phyloP scores from a whole-genome alignment of 2,797 vertebrate species.

The Leptatherina wallacei region DNA sequence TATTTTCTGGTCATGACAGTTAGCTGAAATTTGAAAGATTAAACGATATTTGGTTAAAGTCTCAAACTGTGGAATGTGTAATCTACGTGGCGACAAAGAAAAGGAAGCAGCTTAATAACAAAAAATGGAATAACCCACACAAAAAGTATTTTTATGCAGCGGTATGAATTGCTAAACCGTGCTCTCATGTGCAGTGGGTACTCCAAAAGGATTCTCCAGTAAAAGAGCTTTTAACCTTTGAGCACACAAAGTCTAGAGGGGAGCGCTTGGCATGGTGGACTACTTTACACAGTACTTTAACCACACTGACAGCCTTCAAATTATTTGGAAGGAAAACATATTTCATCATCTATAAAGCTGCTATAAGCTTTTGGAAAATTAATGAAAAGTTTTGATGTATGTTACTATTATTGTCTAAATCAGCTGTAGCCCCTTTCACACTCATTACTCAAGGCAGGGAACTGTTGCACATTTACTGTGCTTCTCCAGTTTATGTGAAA shows the following conservation, averaged over 20 bases:
- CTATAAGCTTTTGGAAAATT: neutral
- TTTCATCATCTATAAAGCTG: constrained; percentile 1
- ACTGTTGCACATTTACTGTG: neutral
- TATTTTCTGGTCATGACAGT: constrained; percentile 33
- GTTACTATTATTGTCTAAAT: constrained; percentile 1
- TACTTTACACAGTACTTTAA: constrained; percentile 10
- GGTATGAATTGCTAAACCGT: constrained; percentile 25
- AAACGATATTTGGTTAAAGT: constrained; percentile 8
- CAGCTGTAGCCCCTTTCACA: neutral
- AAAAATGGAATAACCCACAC: constrained; percentile 31
- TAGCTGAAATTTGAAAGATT: constrained; percentile 34
- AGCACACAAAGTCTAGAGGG: constrained; percentile 30
- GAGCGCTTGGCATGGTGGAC: constrained; percentile 6
- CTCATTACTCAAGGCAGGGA: neutral
- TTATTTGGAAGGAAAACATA: neutral
- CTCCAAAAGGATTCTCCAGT: constrained; percentile 49
- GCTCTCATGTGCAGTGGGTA: constrained; percentile 54
- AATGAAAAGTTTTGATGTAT: neutral
- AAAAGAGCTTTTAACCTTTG: constrained; percentile 62
- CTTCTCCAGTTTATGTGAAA: neutral
- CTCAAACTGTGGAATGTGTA: neutral
- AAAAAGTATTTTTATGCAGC: constrained; percentile 41
- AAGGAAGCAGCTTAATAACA: neutral
- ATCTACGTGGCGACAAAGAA: constrained; percentile 18
- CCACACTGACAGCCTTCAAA: constrained; percentile 3